phyloP scores from a whole-genome alignment of 2,797 vertebrate species.

The Dermochelys coriacea region DNA sequence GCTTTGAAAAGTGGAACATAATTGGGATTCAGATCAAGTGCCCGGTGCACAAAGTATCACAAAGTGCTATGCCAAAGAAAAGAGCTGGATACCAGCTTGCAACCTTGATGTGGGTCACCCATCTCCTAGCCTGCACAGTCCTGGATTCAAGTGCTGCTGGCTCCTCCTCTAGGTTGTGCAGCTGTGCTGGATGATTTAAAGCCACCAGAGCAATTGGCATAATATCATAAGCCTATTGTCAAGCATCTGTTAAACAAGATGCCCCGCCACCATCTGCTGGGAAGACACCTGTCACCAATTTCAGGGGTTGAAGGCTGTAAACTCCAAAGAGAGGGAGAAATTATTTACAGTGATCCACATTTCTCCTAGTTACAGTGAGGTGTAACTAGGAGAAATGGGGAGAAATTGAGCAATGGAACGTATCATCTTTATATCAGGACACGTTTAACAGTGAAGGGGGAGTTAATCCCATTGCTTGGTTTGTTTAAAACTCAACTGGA shows the following conservation, averaged over 20 bases:
- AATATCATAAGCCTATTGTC: neutral
- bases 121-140: neutral
- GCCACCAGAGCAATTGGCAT: neutral
- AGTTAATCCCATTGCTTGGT: neutral
- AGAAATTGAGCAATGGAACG: neutral
- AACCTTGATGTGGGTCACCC: neutral
- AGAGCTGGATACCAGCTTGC: neutral
- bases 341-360: neutral
- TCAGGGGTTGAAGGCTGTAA: neutral
- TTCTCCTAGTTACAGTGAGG: too few relatives aligned
- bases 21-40: neutral
- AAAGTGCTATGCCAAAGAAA: neutral
- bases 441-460: neutral
- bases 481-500: constrained; percentile 18
- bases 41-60: neutral
- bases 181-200: neutral
- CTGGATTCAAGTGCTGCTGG: neutral
- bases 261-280: neutral
- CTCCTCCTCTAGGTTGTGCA: neutral
- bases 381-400: neutral
- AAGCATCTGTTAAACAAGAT: neutral
- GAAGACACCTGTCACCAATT: neutral
- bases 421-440: neutral
- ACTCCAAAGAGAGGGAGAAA: neutral
- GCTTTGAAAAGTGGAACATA: neutral